Base-by-base conservation (phyloP, 2,797 vertebrate species). In the Helarctos malayanus region DNA sequence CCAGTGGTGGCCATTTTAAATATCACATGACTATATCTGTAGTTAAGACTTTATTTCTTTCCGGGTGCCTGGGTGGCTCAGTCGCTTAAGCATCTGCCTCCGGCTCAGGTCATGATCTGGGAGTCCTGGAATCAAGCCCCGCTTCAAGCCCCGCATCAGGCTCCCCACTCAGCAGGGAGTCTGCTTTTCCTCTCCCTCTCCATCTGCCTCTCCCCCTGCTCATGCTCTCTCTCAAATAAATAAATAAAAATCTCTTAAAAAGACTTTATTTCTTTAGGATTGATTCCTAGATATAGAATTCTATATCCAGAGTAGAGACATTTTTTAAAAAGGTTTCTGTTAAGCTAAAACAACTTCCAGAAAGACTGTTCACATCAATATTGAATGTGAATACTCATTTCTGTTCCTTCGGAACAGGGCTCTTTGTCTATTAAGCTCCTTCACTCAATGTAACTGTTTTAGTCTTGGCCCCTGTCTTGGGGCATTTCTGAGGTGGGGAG, bases 341-440 rank as follows among this genome's bases (percentile, higher is more conserved):
- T 93, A 83, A 57, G 38, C 21, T 91, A 65, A 83, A 45, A 56
- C 83, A n/a, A n/a, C 59, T 83, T 88, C 68, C 35, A 80, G 83
- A 84, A 94, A 73, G 35, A 89, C 52, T 75, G 19, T 84, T 35
- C 63, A 6, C 8, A 6, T 80, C 49, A 65, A 9, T 35, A 63
- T 7, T 88, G 54, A 91, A 63, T 56, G 18, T 38, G 59, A 83
- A 45, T 41, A 47, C 19, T 65, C 56, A 84, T 83, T 91, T 88
- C 49, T 80, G 7, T 92, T 80, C n/a, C 27, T 89, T 88, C 63
- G 38, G 35, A 84, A 54, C 47, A 87, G 85, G 27, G n/a, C 35
- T 92, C 65, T 68, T 82, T 89, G 45, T 85, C 52, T 89, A 8
- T 91, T 76, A 65, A 85, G 73, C 57, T 61, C 19, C 45, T 96